Percentiles rank a stretch among this genome's conserved stretches.
phyloP scores from a whole-genome alignment of 2,888 invertebrate species.

The Lycia hirtaria region DNA sequence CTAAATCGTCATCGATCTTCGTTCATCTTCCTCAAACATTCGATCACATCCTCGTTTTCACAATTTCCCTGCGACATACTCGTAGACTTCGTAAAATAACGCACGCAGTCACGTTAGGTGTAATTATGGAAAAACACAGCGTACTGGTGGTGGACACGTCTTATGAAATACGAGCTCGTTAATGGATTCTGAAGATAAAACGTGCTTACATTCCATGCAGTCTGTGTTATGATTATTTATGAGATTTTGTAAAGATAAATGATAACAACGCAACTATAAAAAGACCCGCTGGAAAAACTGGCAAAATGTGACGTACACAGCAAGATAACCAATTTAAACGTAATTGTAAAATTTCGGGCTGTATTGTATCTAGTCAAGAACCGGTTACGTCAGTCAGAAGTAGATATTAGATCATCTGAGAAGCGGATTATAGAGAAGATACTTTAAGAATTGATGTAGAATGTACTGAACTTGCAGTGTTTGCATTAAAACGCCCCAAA shows the following conservation, averaged over 20 bases:
- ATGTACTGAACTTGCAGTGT: too few species aligned
- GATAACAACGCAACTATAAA: conserved; percentile 3
- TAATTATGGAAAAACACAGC: conserved; percentile 49
- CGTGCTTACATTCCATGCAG: conserved; percentile 5
- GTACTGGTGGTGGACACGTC: conserved; percentile 27
- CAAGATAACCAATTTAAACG: conserved; percentile 1
- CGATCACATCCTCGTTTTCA: too few species aligned
- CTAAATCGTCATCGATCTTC: too few species aligned
- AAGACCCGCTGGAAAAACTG: not conserved
- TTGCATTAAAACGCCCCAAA: too few species aligned
- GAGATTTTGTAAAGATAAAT: conserved; percentile 2
- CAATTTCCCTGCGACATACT: too few species aligned
- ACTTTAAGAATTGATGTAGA: too few species aligned
- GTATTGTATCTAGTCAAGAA: not conserved
- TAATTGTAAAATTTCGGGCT: conserved; percentile 3
- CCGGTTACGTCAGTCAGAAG: conserved; percentile 2
- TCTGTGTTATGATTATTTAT: conserved; percentile 8
- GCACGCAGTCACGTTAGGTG: conserved; percentile 30
- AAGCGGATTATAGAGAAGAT: not conserved
- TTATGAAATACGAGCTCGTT: conserved; percentile 30
- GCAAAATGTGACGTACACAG: not conserved
- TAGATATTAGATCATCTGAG: conserved; percentile 2
- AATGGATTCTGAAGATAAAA: conserved; percentile 23
- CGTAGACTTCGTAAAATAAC: conserved; percentile 25
- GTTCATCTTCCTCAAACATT: too few species aligned